Evolutionary conservation across 2,888 invertebrate genomes (phyloP).

Genomic region (Heteropelma amictum): DNA sequence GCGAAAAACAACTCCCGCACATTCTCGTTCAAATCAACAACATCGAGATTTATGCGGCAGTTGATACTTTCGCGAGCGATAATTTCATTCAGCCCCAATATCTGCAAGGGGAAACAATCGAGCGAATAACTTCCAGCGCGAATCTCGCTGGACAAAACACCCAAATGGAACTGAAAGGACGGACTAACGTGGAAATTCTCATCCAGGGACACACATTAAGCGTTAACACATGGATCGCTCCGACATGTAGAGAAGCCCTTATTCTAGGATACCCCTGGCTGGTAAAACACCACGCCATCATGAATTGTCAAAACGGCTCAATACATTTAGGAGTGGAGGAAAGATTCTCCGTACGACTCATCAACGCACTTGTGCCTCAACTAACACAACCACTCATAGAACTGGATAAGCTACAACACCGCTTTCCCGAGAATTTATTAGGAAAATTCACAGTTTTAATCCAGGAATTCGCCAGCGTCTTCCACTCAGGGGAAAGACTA

Average conservation of each 20-base stretch:
- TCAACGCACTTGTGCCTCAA: no score
- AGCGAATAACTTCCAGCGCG: background rate
- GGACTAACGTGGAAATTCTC: no score
- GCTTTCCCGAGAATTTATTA: background rate
- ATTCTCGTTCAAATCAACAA: background rate
- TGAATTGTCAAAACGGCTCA: no score
- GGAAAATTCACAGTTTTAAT: background rate
- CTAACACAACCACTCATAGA: no score
- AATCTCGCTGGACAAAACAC: background rate
- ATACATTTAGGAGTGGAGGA: no score
- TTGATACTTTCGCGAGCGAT: background rate
- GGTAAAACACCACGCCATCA: no score
- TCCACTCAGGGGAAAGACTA: background rate
- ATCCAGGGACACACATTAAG: no score
- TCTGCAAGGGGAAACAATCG: background rate
- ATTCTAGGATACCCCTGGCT: no score
- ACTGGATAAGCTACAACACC: no score
- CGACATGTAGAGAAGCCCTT: no score
- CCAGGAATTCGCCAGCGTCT: background rate
- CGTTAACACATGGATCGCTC: no score
- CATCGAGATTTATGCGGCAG: background rate
- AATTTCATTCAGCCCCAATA: background rate
- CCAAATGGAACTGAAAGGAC: background rate
- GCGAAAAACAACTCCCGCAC: background rate
- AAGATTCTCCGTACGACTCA: no score